These are phyloP conservation scores for Lonchura striata DNA, from an alignment of 2,113 vertebrate species.

Conservation along the genomic window DNA sequence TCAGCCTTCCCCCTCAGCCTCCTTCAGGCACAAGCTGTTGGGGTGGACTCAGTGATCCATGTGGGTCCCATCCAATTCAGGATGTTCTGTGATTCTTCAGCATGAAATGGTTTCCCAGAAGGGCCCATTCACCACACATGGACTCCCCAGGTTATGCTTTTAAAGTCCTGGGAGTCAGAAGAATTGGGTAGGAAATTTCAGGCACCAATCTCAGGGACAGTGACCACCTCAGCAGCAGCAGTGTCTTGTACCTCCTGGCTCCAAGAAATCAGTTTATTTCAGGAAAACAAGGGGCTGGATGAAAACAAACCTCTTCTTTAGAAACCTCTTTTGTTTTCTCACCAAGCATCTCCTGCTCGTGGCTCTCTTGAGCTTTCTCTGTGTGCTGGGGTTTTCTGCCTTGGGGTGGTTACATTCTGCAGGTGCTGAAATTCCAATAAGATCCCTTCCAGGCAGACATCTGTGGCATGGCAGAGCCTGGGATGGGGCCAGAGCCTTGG, in stretches of 20 bases:
- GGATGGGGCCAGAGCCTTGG: not conserved
- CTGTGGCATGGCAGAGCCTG: not conserved
- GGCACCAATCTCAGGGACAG: not conserved
- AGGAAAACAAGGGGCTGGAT: not conserved
- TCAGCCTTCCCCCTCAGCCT: not conserved
- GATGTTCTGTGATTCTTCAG: not conserved
- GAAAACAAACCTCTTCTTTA: not conserved
- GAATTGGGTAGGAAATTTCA: not conserved
- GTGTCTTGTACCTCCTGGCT: not conserved
- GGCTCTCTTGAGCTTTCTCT: not conserved
- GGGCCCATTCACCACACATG: not conserved
- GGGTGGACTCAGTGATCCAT: not conserved
- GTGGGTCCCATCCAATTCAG: not conserved
- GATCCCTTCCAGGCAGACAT: not conserved
- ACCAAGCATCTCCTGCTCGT: not conserved
- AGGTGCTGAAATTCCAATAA: not conserved
- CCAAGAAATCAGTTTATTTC: not conserved
- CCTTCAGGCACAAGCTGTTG: not conserved
- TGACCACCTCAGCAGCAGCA: not conserved
- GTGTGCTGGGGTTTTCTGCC: not conserved
- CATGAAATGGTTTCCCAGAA: not conserved
- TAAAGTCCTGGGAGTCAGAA: not conserved
- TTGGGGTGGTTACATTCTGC: not conserved
- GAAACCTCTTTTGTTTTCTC: not conserved
- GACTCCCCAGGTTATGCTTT: not conserved